phyloP scores from a whole-genome alignment of 2,113 vertebrate species.

The Chascanopsetta lugubris region DNA sequence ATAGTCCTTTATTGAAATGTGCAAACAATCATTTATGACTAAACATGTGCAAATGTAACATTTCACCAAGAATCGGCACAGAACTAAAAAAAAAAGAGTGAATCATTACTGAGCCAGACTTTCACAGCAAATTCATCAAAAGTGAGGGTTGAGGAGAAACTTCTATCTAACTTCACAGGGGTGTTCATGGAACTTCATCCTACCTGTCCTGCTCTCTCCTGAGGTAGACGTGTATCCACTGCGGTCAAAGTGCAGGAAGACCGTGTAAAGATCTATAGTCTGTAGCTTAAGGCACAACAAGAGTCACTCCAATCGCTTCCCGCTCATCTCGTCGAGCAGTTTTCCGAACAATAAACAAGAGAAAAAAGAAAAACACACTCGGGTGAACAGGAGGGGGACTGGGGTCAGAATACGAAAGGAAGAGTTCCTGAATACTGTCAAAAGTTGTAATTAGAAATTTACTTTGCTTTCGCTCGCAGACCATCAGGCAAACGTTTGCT shows the following conservation, averaged over 20 bases:
- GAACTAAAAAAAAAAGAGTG: slow-evolving; percentile 8
- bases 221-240: slow-evolving; percentile 65
- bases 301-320: slow-evolving; percentile 36
- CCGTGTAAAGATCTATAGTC: slow-evolving; percentile 60
- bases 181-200: too few species aligned
- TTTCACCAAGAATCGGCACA: slow-evolving; percentile 4
- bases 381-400: too few species aligned
- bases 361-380: too few species aligned
- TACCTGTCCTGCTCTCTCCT: slow-evolving; percentile 23
- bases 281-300: slow-evolving; percentile 76
- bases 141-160: slow-evolving; percentile 6
- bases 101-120: too few species aligned
- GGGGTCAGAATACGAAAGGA: too few species aligned
- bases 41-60: slow-evolving; percentile 14
- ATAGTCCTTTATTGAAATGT: slow-evolving; percentile 40
- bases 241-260: slow-evolving; percentile 49
- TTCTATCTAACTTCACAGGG: too few species aligned
- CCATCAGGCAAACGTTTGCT: too few species aligned
- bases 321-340: slow-evolving; percentile 35
- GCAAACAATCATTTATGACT: background rate
- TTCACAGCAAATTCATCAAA: slow-evolving; percentile 12
- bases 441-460: too few species aligned
- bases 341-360: slow-evolving; percentile 42
- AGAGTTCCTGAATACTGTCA: too few species aligned
- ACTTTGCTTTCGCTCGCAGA: too few species aligned